Percentiles rank a stretch among this genome's conserved stretches.
phyloP scores from a whole-genome alignment of 30 jellyfish, hydroid and myxozoan genomes.

The Haliclystus octoradiatus region DNA sequence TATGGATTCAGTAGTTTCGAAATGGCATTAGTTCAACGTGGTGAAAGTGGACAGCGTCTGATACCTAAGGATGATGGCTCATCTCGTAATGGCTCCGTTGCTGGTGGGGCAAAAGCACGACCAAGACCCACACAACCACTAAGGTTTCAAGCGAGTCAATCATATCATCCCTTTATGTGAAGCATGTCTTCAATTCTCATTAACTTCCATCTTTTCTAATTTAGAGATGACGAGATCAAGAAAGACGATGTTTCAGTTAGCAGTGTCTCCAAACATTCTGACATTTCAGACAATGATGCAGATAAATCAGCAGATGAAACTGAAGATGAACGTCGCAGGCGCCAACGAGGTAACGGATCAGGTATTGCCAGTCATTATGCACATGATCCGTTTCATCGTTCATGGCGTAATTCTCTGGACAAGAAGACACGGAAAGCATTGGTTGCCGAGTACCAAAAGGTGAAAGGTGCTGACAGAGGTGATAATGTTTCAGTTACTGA shows the following conservation, averaged over 20 bases:
- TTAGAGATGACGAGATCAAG: not conserved
- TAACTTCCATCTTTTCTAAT: too few relatives aligned
- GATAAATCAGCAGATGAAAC: slow-evolving; percentile 66
- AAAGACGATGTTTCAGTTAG: slow-evolving; percentile 38
- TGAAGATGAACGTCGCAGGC: slow-evolving; percentile 49
- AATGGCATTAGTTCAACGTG: slow-evolving; percentile 66
- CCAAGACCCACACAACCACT: too few relatives aligned
- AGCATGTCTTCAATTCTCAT: too few relatives aligned
- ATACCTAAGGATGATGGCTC: slow-evolving; percentile 8
- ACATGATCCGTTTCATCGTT: slow-evolving; percentile 73
- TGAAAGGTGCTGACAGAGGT: slow-evolving; percentile 31
- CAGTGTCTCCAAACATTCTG: slow-evolving; percentile 62
- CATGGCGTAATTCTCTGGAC: slow-evolving; percentile 91
- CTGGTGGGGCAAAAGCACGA: not conserved
- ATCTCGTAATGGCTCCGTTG: slow-evolving; percentile 10
- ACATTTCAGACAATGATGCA: slow-evolving; percentile 69
- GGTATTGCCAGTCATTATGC: slow-evolving; percentile 86
- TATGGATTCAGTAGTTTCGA: slow-evolving; percentile 76
- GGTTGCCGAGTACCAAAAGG: slow-evolving; percentile 60
- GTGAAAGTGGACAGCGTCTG: slow-evolving; percentile 17
- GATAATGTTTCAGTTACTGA: slow-evolving; percentile 38
- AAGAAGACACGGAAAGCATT: slow-evolving; percentile 77
- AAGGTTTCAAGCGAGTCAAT: too few relatives aligned
- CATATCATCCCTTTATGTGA: too few relatives aligned
- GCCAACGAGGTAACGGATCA: slow-evolving; percentile 44